phyloP scores from a whole-genome alignment of 2,888 invertebrate genomes.

The Drosophila mettleri region DNA sequence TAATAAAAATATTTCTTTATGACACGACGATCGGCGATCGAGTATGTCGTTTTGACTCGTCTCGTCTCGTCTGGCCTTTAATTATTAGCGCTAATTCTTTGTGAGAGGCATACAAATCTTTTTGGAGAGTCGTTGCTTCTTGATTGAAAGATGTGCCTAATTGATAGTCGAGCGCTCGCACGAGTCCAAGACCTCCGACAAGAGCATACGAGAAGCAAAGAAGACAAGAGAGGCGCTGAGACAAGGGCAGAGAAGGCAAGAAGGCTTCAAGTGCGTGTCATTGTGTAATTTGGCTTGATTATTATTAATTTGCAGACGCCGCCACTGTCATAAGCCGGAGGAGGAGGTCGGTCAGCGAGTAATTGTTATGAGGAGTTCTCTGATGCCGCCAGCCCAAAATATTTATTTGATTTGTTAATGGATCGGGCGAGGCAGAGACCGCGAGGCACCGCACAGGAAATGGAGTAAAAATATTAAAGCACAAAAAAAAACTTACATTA shows the following conservation, averaged over 20 bases:
- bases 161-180: slow-evolving; percentile 76
- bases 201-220: slow-evolving; percentile 7
- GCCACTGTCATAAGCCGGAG: slow-evolving; percentile 27
- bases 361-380: slow-evolving; percentile 47
- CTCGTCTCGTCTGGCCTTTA: slow-evolving; percentile 42
- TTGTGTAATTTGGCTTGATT: slow-evolving; percentile 79
- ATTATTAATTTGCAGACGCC: slow-evolving; percentile 77
- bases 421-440: slow-evolving; percentile 19
- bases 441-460: slow-evolving; percentile 33
- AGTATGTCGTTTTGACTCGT: slow-evolving; percentile 14
- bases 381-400: slow-evolving; percentile 57
- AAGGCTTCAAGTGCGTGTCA: slow-evolving; percentile 76
- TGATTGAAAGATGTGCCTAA: slow-evolving; percentile 82
- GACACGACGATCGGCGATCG: slow-evolving; percentile 7
- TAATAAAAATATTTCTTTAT: slow-evolving; percentile 32
- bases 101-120: slow-evolving; percentile 48
- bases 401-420: slow-evolving; percentile 78
- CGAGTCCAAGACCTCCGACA: slow-evolving; percentile 42
- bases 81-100: slow-evolving; percentile 77
- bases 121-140: slow-evolving; percentile 38
- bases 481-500: slow-evolving; percentile 53
- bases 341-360: slow-evolving; percentile 26
- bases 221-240: slow-evolving; percentile 7
- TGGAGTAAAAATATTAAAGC: not conserved
- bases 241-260: slow-evolving; percentile 30